A percentile compares a stretch with the other conserved stretches of the same genome.
Conservation (phyloP, 2,888 invertebrate genomes). For the Neocrepidodera transversa region DNA sequence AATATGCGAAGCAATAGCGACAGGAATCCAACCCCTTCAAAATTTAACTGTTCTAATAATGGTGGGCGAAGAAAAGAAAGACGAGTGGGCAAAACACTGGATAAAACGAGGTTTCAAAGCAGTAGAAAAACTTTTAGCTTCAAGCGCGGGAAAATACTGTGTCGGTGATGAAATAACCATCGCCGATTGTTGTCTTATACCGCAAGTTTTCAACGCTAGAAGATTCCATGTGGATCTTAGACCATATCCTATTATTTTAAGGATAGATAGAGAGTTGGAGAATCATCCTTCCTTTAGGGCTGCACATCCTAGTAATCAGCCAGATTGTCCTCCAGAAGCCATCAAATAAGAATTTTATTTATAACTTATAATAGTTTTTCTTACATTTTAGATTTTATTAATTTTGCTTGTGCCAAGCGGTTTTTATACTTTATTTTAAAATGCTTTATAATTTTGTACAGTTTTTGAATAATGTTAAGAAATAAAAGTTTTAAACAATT, state of each 20-base stretch:
- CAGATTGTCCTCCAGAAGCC: conserved; percentile 91
- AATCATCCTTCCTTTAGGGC: conserved; percentile 90
- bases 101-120: conserved; percentile 89
- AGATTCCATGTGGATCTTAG: conserved; percentile 92
- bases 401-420: background rate
- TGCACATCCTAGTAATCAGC: conserved; percentile 91
- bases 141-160: conserved; percentile 83
- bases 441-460: conserved; percentile 16
- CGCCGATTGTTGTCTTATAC: conserved; percentile 94
- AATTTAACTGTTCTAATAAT: conserved; percentile 88
- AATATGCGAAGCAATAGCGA: conserved; percentile 89
- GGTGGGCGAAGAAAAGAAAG: conserved; percentile 87
- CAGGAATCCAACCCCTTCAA: conserved; percentile 96
- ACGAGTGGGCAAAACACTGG: conserved; percentile 94
- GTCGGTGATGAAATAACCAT: conserved; percentile 93
- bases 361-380: no score
- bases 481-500: conserved; percentile 9
- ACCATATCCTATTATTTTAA: conserved; percentile 86
- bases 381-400: conserved; percentile 2
- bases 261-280: conserved; percentile 85
- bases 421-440: background rate
- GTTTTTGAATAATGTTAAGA: conserved; percentile 13
- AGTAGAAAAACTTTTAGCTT: conserved; percentile 84
- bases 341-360: conserved; percentile 76
- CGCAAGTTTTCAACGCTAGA: conserved; percentile 93